Conservation (phyloP, 2,888 invertebrate species). For the Rotaria sp. region DNA sequence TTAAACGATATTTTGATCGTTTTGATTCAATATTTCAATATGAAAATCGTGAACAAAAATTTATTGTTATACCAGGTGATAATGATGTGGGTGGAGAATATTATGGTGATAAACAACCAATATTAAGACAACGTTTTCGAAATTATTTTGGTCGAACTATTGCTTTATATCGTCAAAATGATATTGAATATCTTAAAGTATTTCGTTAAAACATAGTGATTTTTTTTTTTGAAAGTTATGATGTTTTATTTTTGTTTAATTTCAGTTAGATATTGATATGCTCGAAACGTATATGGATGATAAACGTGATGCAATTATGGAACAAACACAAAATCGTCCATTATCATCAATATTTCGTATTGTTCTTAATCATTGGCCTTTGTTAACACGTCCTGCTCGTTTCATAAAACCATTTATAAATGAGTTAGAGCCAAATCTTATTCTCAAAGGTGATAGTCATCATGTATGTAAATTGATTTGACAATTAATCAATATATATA, state of each 20-base stretch:
- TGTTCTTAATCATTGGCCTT: conserved; percentile 47
- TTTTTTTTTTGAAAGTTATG: too few species aligned
- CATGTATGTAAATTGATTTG: conserved; percentile 44
- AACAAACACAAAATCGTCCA: neutral
- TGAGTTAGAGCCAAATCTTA: conserved; percentile 29
- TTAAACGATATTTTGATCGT: conserved; percentile 67
- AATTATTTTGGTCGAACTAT: conserved; percentile 68
- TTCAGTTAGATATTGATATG: conserved; percentile 25
- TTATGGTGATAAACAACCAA: conserved; percentile 44
- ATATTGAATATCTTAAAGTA: conserved; percentile 56
- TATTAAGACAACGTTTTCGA: conserved; percentile 62
- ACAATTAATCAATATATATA: neutral
- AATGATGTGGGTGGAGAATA: conserved; percentile 93
- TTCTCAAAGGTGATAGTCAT: conserved; percentile 42
- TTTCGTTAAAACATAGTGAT: neutral
- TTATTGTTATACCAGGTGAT: conserved; percentile 80
- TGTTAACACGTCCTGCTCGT: conserved; percentile 34
- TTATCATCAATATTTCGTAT: conserved; percentile 42
- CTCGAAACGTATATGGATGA: neutral
- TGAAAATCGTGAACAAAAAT: conserved; percentile 47
- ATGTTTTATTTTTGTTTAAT: conserved; percentile 33
- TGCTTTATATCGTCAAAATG: conserved; percentile 54
- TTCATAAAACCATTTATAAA: conserved; percentile 35
- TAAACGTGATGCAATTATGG: neutral
- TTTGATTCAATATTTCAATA: conserved; percentile 64